Conservation (phyloP, 2,797 vertebrate species). For the Amniataba percoides region DNA sequence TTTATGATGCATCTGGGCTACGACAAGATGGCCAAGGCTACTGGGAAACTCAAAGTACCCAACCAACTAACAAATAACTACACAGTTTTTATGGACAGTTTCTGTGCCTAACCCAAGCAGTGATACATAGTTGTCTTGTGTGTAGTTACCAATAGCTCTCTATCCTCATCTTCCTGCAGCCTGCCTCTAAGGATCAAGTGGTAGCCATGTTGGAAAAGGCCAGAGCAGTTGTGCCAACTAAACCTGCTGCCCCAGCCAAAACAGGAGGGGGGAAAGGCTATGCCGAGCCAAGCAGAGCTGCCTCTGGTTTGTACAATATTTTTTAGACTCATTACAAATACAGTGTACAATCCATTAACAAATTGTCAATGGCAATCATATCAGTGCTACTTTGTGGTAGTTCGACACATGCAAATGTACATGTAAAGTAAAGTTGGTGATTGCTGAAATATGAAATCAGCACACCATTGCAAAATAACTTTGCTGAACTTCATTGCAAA, state of each 20-base stretch:
- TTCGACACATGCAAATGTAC: no score
- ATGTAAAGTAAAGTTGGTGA: neutral
- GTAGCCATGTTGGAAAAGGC: constrained; percentile 95
- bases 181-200: constrained; percentile 96
- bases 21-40: constrained; percentile 96
- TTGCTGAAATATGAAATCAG: no score
- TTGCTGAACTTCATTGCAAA: neutral
- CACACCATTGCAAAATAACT: neutral
- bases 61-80: neutral
- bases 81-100: neutral
- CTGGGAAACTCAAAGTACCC: constrained; percentile 93
- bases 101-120: neutral
- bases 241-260: constrained; percentile 88
- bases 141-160: neutral
- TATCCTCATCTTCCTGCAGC: constrained; percentile 79
- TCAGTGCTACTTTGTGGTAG: neutral
- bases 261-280: constrained; percentile 74
- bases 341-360: neutral
- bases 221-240: constrained; percentile 93
- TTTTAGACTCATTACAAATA: neutral
- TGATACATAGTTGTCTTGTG: neutral
- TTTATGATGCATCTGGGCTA: constrained; percentile 99
- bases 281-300: constrained; percentile 74
- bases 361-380: neutral
- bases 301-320: constrained; percentile 62